Evolutionary conservation across 2,113 vertebrate genomes (phyloP), one percentile per base, ranked within the genome.

Genomic region (Machaerirhynchus nigripectus): DNA sequence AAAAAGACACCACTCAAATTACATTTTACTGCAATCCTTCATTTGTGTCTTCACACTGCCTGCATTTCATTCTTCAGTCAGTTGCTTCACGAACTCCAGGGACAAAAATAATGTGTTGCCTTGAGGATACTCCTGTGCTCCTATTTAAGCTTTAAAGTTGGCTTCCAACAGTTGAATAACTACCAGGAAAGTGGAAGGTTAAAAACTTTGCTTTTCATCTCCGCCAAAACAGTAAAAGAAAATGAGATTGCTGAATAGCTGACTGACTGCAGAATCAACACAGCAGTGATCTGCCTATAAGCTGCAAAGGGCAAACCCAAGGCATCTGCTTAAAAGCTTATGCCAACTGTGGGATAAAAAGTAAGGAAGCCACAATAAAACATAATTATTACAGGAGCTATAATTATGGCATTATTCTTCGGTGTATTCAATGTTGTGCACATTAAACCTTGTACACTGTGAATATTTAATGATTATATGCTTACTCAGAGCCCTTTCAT

Each of bases 391-490:
- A 89, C 37, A 68, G 76, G 49, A 83, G 78, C 74, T 73, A 73
- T 90, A 94, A 68, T 87, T 76, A 86, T 76, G 53, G 35, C 76
- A 68, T 55, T 94, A 96, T 90, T 90, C 39, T 80, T 70, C 33
- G 53, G 60, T 31, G 11, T 55, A 84, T 56, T 85, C 91, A 80
- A 63, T 28, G 28, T 65, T 68, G 27, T 28, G 24, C 61, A 64
- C 40, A 64, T 86, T 95, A 71, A 69, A n/a, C 0, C 10, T 59
- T 49, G 27, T 89, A 65, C 68, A 67, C 31, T 52, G 81, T 83
- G 92, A 95, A 88, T 93, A 96, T 95, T 93, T 95, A 96, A 96
- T 92, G 91, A 95, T 92, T 93, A 94, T 94, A 94, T 82, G 88
- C 70, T 89, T 88, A 60, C 74, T 86, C n/a, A 53, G 16, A 92